Percentiles rank a stretch among this genome's conserved stretches.
Evolutionary conservation across 2,888 invertebrate species (phyloP).

Genomic region (Brenthis ino): DNA sequence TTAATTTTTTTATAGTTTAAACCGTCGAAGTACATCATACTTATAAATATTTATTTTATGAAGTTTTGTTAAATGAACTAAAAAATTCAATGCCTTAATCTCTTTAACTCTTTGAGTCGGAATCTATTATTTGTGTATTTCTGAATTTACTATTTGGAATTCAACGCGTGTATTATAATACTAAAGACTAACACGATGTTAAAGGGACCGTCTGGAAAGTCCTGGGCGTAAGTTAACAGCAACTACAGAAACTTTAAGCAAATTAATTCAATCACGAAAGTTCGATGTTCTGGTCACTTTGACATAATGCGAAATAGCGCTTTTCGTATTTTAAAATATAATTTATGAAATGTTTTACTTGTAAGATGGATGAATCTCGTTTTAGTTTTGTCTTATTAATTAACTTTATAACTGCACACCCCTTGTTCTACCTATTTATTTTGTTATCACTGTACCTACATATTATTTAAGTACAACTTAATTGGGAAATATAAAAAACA

Average conservation of each 20-base stretch:
- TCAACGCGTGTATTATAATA: slow-evolving; percentile 15
- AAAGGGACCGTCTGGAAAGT: slow-evolving; percentile 32
- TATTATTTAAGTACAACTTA: too few relatives aligned
- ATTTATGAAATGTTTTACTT: background rate
- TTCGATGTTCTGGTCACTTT: slow-evolving; percentile 13
- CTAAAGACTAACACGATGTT: slow-evolving; percentile 21
- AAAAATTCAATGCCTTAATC: too few relatives aligned
- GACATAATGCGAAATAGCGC: background rate
- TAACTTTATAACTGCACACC: too few relatives aligned
- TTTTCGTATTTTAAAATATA: background rate
- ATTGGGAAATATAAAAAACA: too few relatives aligned
- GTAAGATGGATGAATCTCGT: background rate
- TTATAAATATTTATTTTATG: too few relatives aligned
- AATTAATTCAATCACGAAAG: slow-evolving; percentile 22
- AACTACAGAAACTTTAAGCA: slow-evolving; percentile 20
- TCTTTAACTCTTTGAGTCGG: too few relatives aligned
- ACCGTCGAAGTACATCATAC: too few relatives aligned
- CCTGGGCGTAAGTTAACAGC: slow-evolving; percentile 15
- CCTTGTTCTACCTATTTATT: too few relatives aligned
- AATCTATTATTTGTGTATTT: background rate
- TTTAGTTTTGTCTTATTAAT: too few relatives aligned
- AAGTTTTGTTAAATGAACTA: too few relatives aligned
- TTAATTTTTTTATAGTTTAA: too few relatives aligned
- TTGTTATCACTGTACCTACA: too few relatives aligned
- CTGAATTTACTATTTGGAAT: background rate